A percentile compares a stretch with the other conserved stretches of the same genome.
These are phyloP conservation scores for Mus spicilegus DNA, from an alignment of 2,113 vertebrate species.

Conservation along the genomic window DNA sequence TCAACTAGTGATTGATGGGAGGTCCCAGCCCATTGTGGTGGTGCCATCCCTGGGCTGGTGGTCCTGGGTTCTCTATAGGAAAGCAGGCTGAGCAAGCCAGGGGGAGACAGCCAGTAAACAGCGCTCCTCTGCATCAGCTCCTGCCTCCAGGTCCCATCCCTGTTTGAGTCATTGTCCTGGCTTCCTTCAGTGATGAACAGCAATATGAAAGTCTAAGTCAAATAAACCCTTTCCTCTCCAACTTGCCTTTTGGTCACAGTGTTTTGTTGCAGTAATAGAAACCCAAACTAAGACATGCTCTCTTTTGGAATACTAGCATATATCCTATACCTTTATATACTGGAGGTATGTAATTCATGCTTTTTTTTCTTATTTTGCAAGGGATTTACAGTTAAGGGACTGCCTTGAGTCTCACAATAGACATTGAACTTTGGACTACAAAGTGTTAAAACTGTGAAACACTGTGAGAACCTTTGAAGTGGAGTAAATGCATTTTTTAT, in stretches of 20 bases:
- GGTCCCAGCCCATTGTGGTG: background rate
- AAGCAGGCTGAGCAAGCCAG: background rate
- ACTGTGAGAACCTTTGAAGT: background rate
- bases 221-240: background rate
- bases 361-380: background rate
- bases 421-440: background rate
- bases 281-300: background rate
- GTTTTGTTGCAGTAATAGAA: background rate
- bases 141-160: background rate
- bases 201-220: background rate
- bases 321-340: background rate
- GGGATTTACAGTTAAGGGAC: background rate
- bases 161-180: background rate
- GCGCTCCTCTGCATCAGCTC: background rate
- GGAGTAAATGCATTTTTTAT: background rate
- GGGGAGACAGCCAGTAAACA: background rate
- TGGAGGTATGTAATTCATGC: background rate
- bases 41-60: background rate
- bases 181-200: background rate
- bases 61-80: background rate
- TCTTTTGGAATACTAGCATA: background rate
- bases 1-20: background rate
- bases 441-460: background rate
- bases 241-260: background rate
- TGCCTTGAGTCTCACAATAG: background rate